Evolutionary conservation across 2,113 vertebrate species (phyloP).

Genomic region (Epinephelus lanceolatus): DNA sequence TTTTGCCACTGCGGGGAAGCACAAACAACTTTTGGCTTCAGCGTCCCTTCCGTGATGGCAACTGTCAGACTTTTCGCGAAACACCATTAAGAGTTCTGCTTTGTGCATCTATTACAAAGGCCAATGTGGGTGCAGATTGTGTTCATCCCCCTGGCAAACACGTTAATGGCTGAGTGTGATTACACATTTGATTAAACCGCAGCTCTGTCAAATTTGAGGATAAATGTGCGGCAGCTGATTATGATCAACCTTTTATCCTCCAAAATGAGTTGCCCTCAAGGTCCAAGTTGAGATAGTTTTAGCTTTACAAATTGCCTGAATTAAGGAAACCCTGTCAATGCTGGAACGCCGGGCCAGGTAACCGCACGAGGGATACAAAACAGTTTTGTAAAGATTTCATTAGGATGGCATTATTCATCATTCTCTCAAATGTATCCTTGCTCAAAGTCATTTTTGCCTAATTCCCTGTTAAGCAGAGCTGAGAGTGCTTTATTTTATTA

Average conservation of each 20-base stretch:
- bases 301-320: conserved; percentile 20
- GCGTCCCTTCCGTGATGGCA: conserved; percentile 26
- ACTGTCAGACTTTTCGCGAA: conserved; percentile 30
- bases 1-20: conserved; percentile 18
- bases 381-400: conserved; percentile 45
- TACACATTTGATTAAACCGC: conserved; percentile 49
- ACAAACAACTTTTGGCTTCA: conserved; percentile 37
- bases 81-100: conserved; percentile 33
- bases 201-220: conserved; percentile 38
- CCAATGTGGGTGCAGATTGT: conserved; percentile 12
- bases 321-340: conserved; percentile 20
- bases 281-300: conserved; percentile 40
- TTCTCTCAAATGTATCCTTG: conserved; percentile 36
- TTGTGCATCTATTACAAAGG: conserved; percentile 26
- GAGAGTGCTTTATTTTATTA: conserved; percentile 48
- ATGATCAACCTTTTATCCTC: conserved; percentile 50
- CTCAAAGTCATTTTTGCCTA: conserved; percentile 38
- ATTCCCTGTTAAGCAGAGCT: conserved; percentile 27
- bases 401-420: conserved; percentile 40
- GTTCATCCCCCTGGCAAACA: conserved; percentile 35
- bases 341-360: background rate
- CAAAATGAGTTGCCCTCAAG: conserved; percentile 29
- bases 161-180: conserved; percentile 24
- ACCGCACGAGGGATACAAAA: conserved; percentile 7
- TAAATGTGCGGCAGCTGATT: conserved; percentile 38